Evolutionary conservation across 1,140 invertebrate genomes (phyloP).

Genomic region (Habropoda laboriosa): DNA sequence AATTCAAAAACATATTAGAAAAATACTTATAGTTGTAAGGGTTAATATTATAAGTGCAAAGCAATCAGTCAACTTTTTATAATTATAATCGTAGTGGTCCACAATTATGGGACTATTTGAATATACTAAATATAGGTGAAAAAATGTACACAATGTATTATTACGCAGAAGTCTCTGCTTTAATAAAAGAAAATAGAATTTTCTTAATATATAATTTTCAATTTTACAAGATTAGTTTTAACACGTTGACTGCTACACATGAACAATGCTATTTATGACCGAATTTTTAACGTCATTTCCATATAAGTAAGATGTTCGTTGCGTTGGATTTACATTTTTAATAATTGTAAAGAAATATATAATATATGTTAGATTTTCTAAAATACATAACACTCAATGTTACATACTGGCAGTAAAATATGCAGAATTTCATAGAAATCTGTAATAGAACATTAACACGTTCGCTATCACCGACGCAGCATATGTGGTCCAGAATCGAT

Average conservation of each 20-base stretch:
- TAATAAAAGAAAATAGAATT: conserved; percentile 31
- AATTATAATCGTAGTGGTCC: conserved; percentile 9
- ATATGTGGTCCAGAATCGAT: no score
- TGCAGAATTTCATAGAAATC: not conserved
- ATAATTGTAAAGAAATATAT: not conserved
- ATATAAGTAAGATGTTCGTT: not conserved
- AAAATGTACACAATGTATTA: conserved; percentile 19
- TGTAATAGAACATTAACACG: not conserved
- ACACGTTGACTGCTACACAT: conserved; percentile 33
- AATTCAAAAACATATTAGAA: not conserved
- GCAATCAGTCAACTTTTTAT: conserved; percentile 11
- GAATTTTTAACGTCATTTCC: not conserved
- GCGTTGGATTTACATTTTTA: not conserved
- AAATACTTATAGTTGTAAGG: conserved; percentile 17
- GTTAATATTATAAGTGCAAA: conserved; percentile 29
- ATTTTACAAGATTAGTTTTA: conserved; percentile 33
- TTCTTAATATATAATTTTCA: conserved; percentile 4
- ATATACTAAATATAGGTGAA: conserved; percentile 24
- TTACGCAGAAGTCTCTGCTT: conserved; percentile 1
- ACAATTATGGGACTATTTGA: not conserved
- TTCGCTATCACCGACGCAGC: no score
- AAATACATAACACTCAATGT: not conserved
- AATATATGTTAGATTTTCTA: not conserved
- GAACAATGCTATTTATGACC: not conserved
- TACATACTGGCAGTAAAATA: not conserved